Evolutionary conservation across 2,797 vertebrate species (phyloP), one percentile per base, ranked within the genome.

Genomic region (Gobionotothen gibberifrons): DNA sequence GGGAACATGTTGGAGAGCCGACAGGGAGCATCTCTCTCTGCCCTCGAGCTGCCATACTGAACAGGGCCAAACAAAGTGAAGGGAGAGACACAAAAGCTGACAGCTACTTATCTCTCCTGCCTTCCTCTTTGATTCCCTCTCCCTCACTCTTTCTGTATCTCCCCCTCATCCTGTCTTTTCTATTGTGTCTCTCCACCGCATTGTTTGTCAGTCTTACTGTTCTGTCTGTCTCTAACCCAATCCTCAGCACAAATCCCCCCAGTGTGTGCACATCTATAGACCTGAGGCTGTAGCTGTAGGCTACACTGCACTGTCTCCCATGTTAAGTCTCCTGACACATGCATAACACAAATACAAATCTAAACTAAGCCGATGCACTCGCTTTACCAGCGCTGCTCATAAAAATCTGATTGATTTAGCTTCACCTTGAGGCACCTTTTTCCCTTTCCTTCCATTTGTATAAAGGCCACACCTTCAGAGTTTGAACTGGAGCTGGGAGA

Each of bases 41-140:
- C 68, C 70, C 53, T 65, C 42, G 2, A 39, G 64, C 64, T 42
- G 73, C 78, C 64, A 48, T 8, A 15, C 58, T 60, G 74, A 1
- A 49, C 54, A 32, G 53, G 46, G 67, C 60, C 60, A 77, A 85
- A 82, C 75, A 76, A 76, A 81, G 64, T 76, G 73, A 73, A 83
- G 79, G 68, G 69, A 79, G 76, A 72, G 22, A 61, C 76, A 74
- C 54, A n/a, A 44, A 71, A 78, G 73, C 83, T 42, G 82, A 82
- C 79, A 60, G 70, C 70, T 72, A 69, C 85, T 86, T 81, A 85
- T 84, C 83, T 83, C 52, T 32, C 46, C 72, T 48, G 69, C 69
- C 55, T 77, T 53, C 46, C 58, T 42, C 66, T 80, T 80, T 74
- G 44, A 79, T 68, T 76, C 69, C 21, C 76, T 75, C 72, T 49